Evolutionary conservation across 1,140 invertebrate genomes (phyloP).

Genomic region (Pentalonia nigronervosa): DNA sequence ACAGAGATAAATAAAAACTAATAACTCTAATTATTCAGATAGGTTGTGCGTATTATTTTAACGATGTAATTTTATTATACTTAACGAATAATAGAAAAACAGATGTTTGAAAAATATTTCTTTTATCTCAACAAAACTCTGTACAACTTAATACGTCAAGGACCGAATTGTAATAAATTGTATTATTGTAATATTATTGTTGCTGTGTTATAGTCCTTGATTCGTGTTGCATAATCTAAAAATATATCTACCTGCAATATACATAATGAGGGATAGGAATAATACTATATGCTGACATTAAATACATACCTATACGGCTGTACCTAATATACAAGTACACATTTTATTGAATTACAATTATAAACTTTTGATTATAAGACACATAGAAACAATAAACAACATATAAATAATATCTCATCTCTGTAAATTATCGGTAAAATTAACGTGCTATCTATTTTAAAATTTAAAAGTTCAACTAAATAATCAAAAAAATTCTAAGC

Average conservation of each 20-base stretch:
- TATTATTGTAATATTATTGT: background rate
- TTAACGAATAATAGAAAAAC: conserved; percentile 2
- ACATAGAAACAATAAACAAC: background rate
- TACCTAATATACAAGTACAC: background rate
- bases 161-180: background rate
- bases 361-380: background rate
- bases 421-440: too few relatives aligned
- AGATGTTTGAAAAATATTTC: background rate
- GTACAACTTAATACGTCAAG: background rate
- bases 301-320: too few relatives aligned
- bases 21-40: background rate
- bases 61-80: background rate
- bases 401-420: background rate
- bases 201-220: background rate
- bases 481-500: too few relatives aligned
- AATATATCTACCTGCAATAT: background rate
- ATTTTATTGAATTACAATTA: background rate
- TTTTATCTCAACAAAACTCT: background rate
- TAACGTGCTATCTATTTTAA: too few relatives aligned
- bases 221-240: background rate
- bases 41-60: background rate
- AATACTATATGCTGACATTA: background rate
- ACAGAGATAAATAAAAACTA: conserved; percentile 16
- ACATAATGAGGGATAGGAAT: background rate
- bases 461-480: too few relatives aligned